These are phyloP conservation scores for Corythornis madagascariensis DNA, from an alignment of 2,113 vertebrate genomes.

Conservation along the genomic window DNA sequence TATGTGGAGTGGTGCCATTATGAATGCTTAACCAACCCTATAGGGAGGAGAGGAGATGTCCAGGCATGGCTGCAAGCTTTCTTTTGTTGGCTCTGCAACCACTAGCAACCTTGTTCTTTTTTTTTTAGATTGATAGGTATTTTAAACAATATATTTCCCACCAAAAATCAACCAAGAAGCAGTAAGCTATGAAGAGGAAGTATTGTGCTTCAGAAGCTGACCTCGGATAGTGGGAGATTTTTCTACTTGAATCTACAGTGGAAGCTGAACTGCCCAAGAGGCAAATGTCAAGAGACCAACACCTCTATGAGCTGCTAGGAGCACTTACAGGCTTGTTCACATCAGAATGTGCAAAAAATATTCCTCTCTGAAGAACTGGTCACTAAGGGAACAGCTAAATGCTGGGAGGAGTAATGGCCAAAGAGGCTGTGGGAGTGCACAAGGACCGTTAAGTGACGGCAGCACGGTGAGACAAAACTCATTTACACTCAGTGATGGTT, in stretches of 20 bases:
- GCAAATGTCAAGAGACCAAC: neutral
- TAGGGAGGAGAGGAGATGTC: neutral
- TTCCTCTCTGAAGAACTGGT: neutral
- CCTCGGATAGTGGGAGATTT: accelerated
- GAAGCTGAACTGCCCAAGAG: neutral
- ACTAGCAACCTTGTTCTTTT: neutral
- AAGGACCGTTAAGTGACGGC: neutral
- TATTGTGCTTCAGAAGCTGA: neutral
- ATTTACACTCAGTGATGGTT: neutral
- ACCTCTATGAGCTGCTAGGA: neutral
- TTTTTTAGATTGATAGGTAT: neutral
- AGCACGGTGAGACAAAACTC: neutral
- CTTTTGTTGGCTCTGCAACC: neutral
- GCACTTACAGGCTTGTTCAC: neutral
- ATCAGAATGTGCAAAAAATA: neutral
- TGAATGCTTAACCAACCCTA: neutral
- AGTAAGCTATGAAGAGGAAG: neutral
- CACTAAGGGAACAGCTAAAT: neutral
- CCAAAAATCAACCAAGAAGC: neutral
- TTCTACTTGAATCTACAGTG: neutral
- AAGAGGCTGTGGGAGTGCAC: neutral
- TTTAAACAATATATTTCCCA: neutral
- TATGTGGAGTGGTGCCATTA: neutral
- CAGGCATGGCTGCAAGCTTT: neutral
- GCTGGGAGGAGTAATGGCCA: neutral